Percentiles rank a stretch among this genome's conserved stretches.
Conservation (phyloP, 2,888 invertebrate genomes). For the Phytoseiulus persimilis region DNA sequence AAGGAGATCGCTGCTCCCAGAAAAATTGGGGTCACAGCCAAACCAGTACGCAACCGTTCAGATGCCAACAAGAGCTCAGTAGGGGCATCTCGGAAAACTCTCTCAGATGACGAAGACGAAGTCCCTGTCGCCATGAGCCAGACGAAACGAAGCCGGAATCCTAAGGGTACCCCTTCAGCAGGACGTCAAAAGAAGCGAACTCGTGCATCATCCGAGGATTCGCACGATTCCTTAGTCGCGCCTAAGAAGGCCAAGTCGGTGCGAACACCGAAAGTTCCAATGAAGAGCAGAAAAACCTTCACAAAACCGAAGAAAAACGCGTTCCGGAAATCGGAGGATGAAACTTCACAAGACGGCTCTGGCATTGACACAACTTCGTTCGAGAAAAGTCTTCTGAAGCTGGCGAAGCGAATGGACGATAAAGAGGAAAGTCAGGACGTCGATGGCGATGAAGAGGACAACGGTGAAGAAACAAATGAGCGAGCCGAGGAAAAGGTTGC, state of each 20-base stretch:
- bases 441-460: not conserved
- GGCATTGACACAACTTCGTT: no score
- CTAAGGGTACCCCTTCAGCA: not conserved
- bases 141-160: not conserved
- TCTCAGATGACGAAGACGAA: not conserved
- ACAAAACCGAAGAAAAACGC: not conserved
- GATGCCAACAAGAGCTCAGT: not conserved
- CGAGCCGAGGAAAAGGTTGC: not conserved
- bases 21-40: not conserved
- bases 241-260: not conserved
- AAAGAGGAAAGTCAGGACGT: not conserved
- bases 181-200: not conserved
- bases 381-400: not conserved
- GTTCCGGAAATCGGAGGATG: not conserved
- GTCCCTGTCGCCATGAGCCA: not conserved
- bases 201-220: not conserved
- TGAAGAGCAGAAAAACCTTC: not conserved
- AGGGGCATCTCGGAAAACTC: not conserved
- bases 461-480: not conserved
- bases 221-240: not conserved
- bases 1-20: not conserved
- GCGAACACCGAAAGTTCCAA: not conserved
- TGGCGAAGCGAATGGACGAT: constrained; percentile 11
- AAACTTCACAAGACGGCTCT: not conserved
- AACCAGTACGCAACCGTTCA: not conserved